phyloP scores from a whole-genome alignment of 2,797 vertebrate genomes.

The Steatocranus sp. region DNA sequence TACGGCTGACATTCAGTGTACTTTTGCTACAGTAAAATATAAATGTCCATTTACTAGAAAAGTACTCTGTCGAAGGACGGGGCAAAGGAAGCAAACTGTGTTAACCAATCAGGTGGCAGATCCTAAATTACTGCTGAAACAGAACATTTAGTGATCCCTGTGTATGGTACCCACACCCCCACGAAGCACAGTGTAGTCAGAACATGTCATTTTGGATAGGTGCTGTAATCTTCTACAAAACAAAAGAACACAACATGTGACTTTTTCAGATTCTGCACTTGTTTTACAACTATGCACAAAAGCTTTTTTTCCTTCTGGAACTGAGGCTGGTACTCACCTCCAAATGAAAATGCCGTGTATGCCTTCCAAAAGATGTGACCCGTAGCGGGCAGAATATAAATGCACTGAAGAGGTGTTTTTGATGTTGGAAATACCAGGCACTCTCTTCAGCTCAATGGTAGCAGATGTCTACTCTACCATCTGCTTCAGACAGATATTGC shows the following conservation, averaged over 20 bases:
- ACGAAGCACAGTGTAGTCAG: neutral
- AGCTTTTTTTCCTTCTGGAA: neutral
- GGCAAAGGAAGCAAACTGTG: neutral
- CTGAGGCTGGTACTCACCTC: neutral
- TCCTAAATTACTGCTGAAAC: neutral
- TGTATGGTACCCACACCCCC: neutral
- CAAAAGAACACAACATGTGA: neutral
- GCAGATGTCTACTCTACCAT: conserved; percentile 44
- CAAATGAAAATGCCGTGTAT: neutral
- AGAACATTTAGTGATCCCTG: neutral
- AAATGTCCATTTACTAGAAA: neutral
- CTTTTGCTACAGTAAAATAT: neutral
- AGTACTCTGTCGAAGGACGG: accelerated
- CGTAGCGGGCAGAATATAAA: conserved; percentile 1
- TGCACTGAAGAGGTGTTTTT: conserved; percentile 37
- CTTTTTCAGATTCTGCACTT: neutral
- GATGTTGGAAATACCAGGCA: conserved; percentile 37
- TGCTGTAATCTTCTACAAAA: neutral
- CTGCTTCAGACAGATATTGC: conserved; percentile 31
- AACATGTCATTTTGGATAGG: neutral
- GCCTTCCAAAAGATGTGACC: conserved; percentile 6
- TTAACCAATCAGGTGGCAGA: neutral
- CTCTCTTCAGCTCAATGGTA: conserved; percentile 17
- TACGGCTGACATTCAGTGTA: neutral
- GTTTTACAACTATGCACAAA: neutral